Conservation (phyloP, 2,888 invertebrate species). For the Bhutanitis thaidina region DNA sequence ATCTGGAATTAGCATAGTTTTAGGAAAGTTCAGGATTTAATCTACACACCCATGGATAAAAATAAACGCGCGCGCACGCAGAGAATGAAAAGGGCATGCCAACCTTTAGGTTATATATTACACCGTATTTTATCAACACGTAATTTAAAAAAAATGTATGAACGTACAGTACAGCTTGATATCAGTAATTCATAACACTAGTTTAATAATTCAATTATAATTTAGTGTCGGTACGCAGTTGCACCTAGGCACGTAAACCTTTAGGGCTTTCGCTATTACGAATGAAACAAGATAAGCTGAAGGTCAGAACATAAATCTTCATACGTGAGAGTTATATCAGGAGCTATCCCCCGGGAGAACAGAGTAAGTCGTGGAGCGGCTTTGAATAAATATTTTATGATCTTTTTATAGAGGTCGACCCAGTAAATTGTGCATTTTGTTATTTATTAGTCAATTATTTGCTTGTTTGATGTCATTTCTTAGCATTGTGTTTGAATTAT, state of each 20-base stretch:
- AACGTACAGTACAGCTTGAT: not conserved
- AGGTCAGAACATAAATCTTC: constrained; percentile 13
- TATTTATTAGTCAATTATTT: constrained; percentile 6
- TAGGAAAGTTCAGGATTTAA: no score
- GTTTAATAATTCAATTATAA: constrained; percentile 15
- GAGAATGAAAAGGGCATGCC: no score
- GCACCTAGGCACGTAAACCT: constrained; percentile 12
- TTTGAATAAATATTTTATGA: constrained; percentile 10
- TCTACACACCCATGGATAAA: no score
- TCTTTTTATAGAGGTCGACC: not conserved
- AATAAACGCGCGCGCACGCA: no score
- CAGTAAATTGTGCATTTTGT: constrained; percentile 6
- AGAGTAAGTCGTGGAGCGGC: not conserved
- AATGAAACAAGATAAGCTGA: constrained; percentile 7
- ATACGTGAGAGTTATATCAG: constrained; percentile 13
- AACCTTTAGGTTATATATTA: no score
- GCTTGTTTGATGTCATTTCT: not conserved
- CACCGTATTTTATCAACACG: no score
- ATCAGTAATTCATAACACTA: not conserved
- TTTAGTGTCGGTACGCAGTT: constrained; percentile 3
- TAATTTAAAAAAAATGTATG: no score
- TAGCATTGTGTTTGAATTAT: no score
- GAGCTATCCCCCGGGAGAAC: not conserved
- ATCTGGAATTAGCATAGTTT: no score
- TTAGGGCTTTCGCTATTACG: constrained; percentile 2